phyloP scores from a whole-genome alignment of 1,140 invertebrate genomes.

The Trichogramma pretiosum region DNA sequence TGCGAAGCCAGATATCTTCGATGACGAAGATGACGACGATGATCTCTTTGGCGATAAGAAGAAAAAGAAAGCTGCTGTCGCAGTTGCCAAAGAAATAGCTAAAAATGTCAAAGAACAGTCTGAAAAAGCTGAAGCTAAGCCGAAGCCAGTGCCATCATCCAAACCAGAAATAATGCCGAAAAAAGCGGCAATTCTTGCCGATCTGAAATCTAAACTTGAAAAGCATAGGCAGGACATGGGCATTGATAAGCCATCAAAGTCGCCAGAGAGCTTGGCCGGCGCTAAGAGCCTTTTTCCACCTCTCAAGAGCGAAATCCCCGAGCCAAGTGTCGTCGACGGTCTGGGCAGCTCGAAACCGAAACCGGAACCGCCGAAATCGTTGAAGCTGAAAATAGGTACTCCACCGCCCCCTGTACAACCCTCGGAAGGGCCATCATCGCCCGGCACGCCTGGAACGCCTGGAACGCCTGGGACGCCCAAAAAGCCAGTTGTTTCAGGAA shows the following conservation, averaged over 20 bases:
- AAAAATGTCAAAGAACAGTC: slow-evolving; percentile 2
- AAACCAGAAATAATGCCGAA: background rate
- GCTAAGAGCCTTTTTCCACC: background rate
- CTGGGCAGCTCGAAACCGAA: slow-evolving; percentile 19
- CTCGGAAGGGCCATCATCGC: background rate
- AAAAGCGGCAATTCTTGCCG: slow-evolving; percentile 9
- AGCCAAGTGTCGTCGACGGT: slow-evolving; percentile 11
- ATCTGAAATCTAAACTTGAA: slow-evolving; percentile 13
- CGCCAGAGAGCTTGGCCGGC: too few relatives aligned
- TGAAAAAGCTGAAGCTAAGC: background rate
- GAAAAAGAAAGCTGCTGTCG: slow-evolving; percentile 8
- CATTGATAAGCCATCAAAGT: too few relatives aligned
- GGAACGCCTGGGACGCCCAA: slow-evolving; percentile 2
- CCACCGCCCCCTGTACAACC: background rate
- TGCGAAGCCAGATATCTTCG: slow-evolving; percentile 22
- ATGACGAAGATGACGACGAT: slow-evolving; percentile 29
- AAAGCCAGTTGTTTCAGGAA: slow-evolving; percentile 31
- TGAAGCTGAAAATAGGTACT: slow-evolving; percentile 16
- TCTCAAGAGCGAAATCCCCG: background rate
- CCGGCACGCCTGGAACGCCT: background rate
- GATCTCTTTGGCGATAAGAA: slow-evolving; percentile 27
- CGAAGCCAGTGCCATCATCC: background rate
- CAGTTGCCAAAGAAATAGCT: background rate
- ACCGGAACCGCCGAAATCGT: slow-evolving; percentile 29
- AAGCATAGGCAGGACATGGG: slow-evolving; percentile 7